Evolutionary conservation across 2,888 invertebrate genomes (phyloP), one percentile per base, ranked within the genome.

Genomic region (Netelia virgata): DNA sequence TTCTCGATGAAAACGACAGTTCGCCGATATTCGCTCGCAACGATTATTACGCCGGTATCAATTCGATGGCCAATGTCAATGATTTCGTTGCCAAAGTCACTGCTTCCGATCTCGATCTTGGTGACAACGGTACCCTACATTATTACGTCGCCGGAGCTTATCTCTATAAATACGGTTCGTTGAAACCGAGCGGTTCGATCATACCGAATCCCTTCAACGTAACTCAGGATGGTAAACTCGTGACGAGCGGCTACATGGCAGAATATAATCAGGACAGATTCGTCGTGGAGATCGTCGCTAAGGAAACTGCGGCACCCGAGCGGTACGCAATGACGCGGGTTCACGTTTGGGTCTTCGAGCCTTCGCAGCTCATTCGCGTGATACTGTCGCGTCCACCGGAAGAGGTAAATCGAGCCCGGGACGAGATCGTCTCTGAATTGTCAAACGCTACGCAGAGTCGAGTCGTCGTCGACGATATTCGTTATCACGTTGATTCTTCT

Each of bases 211-310:
- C 98, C 0, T 98, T 98, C 90, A 96, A 96, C 86, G 96, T 97
- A 5, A 96, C 96, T 0, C 95, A 96, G 73, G 95, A 95, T 87
- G 97, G 97, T 87, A 94, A 95, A 93, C 93, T 97, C 41, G 95
- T 95, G 82, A 98, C 98, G 0, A 96, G 97, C 0, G 96, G 96
- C 43, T 97, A 97, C 90, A 96, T 98, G 96, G 96, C 97, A 0
- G 98, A 98, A 91, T 98, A 98, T 93, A 97, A 97, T 91, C 97
- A 98, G 89, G 97, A 98, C 91, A 94, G 97, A 66, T 98, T 98
- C 91, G 96, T 97, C 80, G 94, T 98, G 73, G 97, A 97, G 90
- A 95, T 98, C 63, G 95, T 97, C 10, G 98, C 98, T 0, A 96
- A 97, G 83, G 98, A 98, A 92, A 94, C 95, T 1, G 97, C 97